Evolutionary conservation across 2,888 invertebrate species (phyloP).

Genomic region (Biston betularia): DNA sequence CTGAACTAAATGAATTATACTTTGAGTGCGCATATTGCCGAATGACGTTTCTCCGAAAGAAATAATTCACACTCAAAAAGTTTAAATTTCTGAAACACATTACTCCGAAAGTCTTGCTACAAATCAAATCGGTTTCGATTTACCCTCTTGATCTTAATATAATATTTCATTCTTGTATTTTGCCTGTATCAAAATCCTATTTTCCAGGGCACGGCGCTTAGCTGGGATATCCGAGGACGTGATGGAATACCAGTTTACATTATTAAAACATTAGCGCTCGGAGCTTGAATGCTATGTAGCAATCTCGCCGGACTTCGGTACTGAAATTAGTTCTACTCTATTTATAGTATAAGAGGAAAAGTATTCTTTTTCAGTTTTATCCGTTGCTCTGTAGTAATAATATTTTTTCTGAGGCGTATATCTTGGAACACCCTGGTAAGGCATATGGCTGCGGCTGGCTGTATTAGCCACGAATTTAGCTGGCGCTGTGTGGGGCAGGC

Average conservation of each 20-base stretch:
- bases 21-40: too few relatives aligned
- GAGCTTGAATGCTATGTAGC: slow-evolving; percentile 1
- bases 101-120: neutral
- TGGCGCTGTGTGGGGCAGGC: too few relatives aligned
- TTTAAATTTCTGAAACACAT: neutral
- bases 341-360: neutral
- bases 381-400: too few relatives aligned
- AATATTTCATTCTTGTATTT: slow-evolving; percentile 4
- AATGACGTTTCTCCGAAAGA: too few relatives aligned
- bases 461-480: too few relatives aligned
- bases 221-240: slow-evolving; percentile 1
- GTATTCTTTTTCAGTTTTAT: too few relatives aligned
- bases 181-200: slow-evolving; percentile 13
- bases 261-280: slow-evolving; percentile 19
- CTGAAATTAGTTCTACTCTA: neutral
- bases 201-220: neutral
- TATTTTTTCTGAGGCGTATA: too few relatives aligned
- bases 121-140: neutral
- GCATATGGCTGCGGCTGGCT: too few relatives aligned
- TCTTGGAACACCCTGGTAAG: too few relatives aligned
- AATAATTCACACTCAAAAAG: too few relatives aligned
- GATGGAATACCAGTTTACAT: slow-evolving; percentile 35
- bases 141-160: slow-evolving; percentile 1
- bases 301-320: slow-evolving; percentile 4
- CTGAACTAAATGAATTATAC: too few relatives aligned